Base-by-base conservation (phyloP, 2,113 vertebrate genomes). In the Odontophorus gujanensis region DNA sequence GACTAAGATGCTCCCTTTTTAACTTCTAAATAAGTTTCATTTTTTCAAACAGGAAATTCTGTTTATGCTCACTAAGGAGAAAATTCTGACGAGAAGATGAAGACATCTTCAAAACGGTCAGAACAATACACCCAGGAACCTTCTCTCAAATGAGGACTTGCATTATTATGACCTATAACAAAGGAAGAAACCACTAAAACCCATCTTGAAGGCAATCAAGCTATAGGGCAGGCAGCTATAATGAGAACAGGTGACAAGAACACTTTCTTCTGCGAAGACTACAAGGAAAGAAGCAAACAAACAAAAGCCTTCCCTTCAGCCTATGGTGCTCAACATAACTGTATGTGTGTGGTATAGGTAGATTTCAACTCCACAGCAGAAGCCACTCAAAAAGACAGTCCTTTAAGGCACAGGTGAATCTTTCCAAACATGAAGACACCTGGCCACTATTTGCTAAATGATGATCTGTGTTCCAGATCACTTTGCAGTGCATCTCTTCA, bases 21-120 rank as follows among this genome's bases (percentile, higher is more conserved):
- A 11, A 38, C 42, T 34, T 42, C 45, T 30, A 30, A 0, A 32
- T 21, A 53, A 53, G 58, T 68, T 72, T 30, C 61, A 2, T 34
- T 76, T 82, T 63, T 80, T 45, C 61, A 48, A 77, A 53, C n/a
- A 94, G 48, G 32, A 68, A 93, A 90, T 48, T 14, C 74, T 90
- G 69, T 69, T 48, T 90, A 63, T 11, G n/a, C 71, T 61, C 86
- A 71, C 57, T 40, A 89, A 71, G 38, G 38, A 85, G 47, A 87
- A 95, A 91, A 87, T 67, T 58, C 1, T 1, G 40, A 72, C 61
- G 71, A 38, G 65, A 83, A 90, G 42, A 59, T 1, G 6, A 84
- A 32, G 48, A 43, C 9, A 57, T 50, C 53, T 67, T 86, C 40
- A 50, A 58, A 91, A 50, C 6, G 77, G 2, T 13, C 47, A 66